Evolutionary conservation across 2,797 vertebrate genomes (phyloP), one percentile per base, ranked within the genome.

Genomic region (Spondyliosoma cantharus): DNA sequence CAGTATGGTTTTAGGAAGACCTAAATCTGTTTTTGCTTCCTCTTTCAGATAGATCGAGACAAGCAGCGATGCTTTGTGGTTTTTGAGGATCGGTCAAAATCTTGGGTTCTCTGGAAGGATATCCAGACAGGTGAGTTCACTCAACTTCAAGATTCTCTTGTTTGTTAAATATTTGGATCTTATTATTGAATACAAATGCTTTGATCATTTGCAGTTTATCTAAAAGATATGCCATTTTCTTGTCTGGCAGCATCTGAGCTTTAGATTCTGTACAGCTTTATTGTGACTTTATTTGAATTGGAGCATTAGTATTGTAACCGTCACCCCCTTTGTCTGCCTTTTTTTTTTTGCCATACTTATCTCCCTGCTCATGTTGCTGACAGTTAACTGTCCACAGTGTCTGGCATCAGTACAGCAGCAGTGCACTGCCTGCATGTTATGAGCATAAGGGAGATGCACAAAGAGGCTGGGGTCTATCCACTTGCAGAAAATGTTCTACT

Each of bases 41-140:
- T 52, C 73, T 53, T 95, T 77, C 93, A 99, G 98, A 98, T 99
- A 95, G 97, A 99, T 93, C 96, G 92, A 91, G 94, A 97, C 86
- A 98, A 97, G 93, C 96, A 97, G 92, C 95, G 97, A 92, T 99
- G 98, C 93, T 99, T 99, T 94, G 95, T 99, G 87, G 95, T 97
- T 92, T 99, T 99, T 96, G 98, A 99, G 94, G 98, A 99, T 91
- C 96, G 95, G 86, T 99, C 97, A 68, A 99, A 98, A 90, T 98
- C 98, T 87, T 99, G 98, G 98, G 97, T 99, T 93, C 96, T 98
- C 90, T 99, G 98, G 98, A 98, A 97, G 91, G 97, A 99, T 91
- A 99, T 99, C 93, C 97, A 99, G 95, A 99, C 98, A 89, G 98
- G 98, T 95, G 94, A 95, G 93, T 86, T 54, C 16, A 59, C 48